A percentile compares a stretch with the other conserved stretches of the same genome.
Conservation (phyloP, 2,888 invertebrate species). For the Drosophila monieri region DNA sequence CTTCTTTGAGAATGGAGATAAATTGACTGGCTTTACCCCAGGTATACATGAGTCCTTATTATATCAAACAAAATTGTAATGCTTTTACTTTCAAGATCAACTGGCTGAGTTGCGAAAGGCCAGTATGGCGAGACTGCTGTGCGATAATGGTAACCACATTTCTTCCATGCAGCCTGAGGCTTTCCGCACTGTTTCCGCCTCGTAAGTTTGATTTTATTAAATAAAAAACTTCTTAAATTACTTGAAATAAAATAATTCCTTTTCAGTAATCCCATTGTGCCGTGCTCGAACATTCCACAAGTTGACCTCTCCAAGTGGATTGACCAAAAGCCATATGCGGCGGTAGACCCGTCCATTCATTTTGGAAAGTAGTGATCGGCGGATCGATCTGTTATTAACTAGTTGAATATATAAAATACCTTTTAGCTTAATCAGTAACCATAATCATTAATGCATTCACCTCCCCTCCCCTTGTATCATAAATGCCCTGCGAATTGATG, state of each 20-base stretch:
- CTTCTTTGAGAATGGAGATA: conserved; percentile 91
- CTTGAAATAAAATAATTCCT: conserved; percentile 24
- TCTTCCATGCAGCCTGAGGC: conserved; percentile 88
- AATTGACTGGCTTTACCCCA: conserved; percentile 87
- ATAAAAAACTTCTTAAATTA: neutral
- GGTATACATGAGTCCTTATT: conserved; percentile 77
- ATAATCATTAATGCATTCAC: conserved; percentile 51
- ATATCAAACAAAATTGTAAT: neutral
- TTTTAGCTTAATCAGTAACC: conserved; percentile 63
- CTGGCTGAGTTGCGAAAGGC: conserved; percentile 90
- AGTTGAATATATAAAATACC: conserved; percentile 69
- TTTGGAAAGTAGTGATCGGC: conserved; percentile 62
- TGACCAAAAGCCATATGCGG: conserved; percentile 69
- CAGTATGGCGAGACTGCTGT: conserved; percentile 90
- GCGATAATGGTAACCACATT: conserved; percentile 91
- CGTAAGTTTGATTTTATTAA: conserved; percentile 83
- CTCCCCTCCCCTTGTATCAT: conserved; percentile 55
- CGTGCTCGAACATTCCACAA: conserved; percentile 86
- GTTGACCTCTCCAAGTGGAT: conserved; percentile 87
- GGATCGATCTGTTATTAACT: conserved; percentile 53
- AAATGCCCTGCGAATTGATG: conserved; percentile 52
- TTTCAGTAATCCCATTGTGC: conserved; percentile 86
- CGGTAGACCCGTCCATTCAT: conserved; percentile 50
- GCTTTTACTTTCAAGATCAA: conserved; percentile 85
- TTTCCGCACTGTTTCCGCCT: conserved; percentile 87